A percentile compares a stretch with the other conserved stretches of the same genome.
Evolutionary conservation across 2,797 vertebrate genomes (phyloP).

Genomic region (Pygocentrus nattereri): DNA sequence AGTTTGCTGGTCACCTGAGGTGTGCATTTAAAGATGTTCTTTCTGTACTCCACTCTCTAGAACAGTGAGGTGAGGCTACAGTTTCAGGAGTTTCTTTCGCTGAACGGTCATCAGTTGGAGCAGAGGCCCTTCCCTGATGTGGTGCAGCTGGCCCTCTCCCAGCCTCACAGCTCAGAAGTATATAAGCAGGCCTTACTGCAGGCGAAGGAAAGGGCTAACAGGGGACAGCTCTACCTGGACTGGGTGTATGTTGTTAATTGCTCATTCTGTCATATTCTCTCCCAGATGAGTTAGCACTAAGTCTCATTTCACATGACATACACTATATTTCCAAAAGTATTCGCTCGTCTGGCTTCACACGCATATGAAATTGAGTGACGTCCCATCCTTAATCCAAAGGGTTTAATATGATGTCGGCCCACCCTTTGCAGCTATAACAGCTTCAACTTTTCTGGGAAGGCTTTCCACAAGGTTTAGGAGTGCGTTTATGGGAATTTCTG

Average conservation of each 20-base stretch:
- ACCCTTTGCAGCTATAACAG: no score
- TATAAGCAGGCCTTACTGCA: conserved; percentile 87
- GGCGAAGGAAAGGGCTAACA: conserved; percentile 78
- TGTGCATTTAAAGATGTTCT: neutral
- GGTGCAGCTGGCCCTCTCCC: conserved; percentile 92
- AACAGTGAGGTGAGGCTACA: conserved; percentile 87
- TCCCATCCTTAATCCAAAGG: no score
- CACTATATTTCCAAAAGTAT: no score
- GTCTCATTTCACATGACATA: no score
- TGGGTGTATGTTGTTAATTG: conserved; percentile 86
- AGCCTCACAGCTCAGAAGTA: conserved; percentile 88
- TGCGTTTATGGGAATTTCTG: no score
- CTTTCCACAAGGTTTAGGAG: no score
- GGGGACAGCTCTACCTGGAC: conserved; percentile 88
- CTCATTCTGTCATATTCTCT: neutral
- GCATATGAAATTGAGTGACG: no score
- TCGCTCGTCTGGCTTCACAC: no score
- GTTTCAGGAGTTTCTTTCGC: conserved; percentile 96
- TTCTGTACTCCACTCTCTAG: conserved; percentile 71
- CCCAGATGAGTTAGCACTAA: neutral
- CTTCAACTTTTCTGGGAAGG: no score
- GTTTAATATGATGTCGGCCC: no score
- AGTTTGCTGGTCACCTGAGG: no score
- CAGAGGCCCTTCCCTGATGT: conserved; percentile 91
- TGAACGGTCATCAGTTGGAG: conserved; percentile 93